phyloP scores from a whole-genome alignment of 2,797 vertebrate genomes.

The Lagocephalus sceleratus region DNA sequence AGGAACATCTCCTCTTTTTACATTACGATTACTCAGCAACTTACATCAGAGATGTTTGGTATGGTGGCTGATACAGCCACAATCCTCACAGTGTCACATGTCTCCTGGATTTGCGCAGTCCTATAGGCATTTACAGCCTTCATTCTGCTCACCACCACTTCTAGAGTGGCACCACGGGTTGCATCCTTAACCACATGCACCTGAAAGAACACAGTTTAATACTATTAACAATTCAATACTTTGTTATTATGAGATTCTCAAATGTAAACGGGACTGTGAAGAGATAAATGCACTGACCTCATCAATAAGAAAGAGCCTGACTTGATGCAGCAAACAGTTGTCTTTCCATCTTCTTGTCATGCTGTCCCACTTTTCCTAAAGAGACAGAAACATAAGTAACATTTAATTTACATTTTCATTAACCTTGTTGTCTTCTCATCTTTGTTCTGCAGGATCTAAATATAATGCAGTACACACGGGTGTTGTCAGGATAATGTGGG shows the following conservation, averaged over 20 bases:
- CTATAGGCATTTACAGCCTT: conserved; percentile 86
- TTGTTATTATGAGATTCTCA: not conserved
- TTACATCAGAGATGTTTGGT: conserved; percentile 92
- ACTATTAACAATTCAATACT: not conserved
- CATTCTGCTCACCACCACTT: conserved; percentile 97
- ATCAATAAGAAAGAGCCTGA: conserved; percentile 93
- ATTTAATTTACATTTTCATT: not conserved
- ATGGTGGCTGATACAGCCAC: conserved; percentile 96
- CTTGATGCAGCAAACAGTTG: conserved; percentile 88
- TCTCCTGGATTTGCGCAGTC: conserved; percentile 59
- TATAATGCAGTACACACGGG: conserved; percentile 80
- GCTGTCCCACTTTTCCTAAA: conserved; percentile 98
- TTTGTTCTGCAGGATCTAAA: not conserved
- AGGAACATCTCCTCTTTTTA: not conserved
- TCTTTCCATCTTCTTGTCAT: conserved; percentile 97
- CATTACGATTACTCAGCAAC: conserved; percentile 21
- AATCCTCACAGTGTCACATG: conserved; percentile 82
- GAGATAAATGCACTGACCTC: conserved; percentile 49
- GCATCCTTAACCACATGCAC: conserved; percentile 93
- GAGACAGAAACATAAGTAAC: conserved; percentile 21
- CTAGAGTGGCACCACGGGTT: conserved; percentile 91
- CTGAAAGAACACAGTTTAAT: conserved; percentile 61
- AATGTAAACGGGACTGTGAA: not conserved
- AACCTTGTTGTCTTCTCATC: not conserved
- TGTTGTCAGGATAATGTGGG: conserved; percentile 94